These are phyloP conservation scores for Dryococelus australis DNA, from an alignment of 2,888 invertebrate genomes.

Conservation along the genomic window DNA sequence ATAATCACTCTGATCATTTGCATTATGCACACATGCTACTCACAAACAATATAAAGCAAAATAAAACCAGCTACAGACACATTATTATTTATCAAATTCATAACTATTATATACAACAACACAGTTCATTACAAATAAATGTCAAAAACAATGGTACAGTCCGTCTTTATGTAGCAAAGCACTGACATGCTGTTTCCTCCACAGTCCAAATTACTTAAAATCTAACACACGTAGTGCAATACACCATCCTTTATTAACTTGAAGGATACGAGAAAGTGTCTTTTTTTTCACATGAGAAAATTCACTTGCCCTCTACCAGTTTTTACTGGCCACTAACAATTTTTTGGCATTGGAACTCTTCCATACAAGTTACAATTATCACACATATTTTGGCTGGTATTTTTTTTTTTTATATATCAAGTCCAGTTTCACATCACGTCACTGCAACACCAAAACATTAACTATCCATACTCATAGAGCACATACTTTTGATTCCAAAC, in stretches of 20 bases:
- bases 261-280: neutral
- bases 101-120: neutral
- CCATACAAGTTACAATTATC: neutral
- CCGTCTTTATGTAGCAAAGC: neutral
- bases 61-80: neutral
- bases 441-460: neutral
- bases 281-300: neutral
- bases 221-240: neutral
- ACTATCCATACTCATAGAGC: neutral
- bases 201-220: neutral
- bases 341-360: neutral
- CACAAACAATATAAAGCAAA: slow-evolving; percentile 4
- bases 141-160: slow-evolving; percentile 3
- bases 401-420: neutral
- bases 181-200: neutral
- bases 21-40: neutral
- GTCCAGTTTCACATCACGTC: neutral
- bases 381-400: neutral
- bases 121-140: slow-evolving; percentile 6
- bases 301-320: neutral
- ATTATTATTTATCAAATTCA: neutral
- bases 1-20: neutral
- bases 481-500: neutral
- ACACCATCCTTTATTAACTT: neutral
- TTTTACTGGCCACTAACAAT: neutral